Base-by-base conservation (phyloP, 2,888 invertebrate genomes). In the Clostera curtula region DNA sequence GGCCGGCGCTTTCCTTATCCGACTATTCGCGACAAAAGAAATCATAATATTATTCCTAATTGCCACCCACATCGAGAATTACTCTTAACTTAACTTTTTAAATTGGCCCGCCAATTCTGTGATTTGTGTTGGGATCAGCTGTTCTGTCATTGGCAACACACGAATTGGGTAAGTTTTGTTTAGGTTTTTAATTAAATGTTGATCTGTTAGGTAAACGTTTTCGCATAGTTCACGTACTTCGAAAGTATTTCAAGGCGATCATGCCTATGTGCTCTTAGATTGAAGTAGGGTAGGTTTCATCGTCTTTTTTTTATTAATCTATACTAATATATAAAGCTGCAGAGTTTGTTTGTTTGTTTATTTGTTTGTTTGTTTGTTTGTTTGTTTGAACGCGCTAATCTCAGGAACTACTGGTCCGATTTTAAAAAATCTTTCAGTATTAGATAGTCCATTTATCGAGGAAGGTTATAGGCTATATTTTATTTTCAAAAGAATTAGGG, bases 211-310 rank as follows among this genome's bases (percentile, higher is more conserved):
- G 67, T 62, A 70, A 74, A 76, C 69, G 67, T 69, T 76, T 79
- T 74, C 71, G 70, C 71, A 68, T 75, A 72, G 67, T 71, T 68
- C 68, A 69, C 67, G 64, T 68, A 65, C 68, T 71, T 79, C 54
- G 82, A 83, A 83, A 83, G 83, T 82, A 79, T 83, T 83, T 74
- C 83, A 83, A 83, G 83, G 83, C 68, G 66, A 79, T 73, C 79
- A 43, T 74, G 75, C 62, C 29, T 64, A 49, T 50, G 55, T 56
- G 53, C 49, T 58, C 49, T 64, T 53, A 45, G 49, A 56, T 55
- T 52, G 54, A 33, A 38, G 30, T 31, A 40, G 39, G 38, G 38
- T 28, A 29, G 30, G 49, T 57, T 56, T 48, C 42, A 44, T 46
- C 40, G 48, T 43, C 38, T 24, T 26, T 34, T 37, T 39, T 29